Evolutionary conservation across 2,797 vertebrate species (phyloP), one percentile per base, ranked within the genome.

Genomic region (Salarias fasciatus): DNA sequence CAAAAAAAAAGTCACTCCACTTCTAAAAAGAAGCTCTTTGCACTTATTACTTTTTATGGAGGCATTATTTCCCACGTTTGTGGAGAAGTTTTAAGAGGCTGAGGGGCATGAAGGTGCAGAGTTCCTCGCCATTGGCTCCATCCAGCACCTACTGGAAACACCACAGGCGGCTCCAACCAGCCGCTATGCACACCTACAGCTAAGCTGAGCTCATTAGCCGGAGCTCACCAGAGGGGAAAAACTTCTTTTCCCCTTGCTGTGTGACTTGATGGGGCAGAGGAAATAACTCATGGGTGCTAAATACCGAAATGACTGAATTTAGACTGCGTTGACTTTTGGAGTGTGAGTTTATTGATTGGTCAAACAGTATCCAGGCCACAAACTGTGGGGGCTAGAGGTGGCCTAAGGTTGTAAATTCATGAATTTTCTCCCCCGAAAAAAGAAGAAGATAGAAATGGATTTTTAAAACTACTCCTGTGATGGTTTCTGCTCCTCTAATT

Each of bases 151-250:
- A 49, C 49, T 69, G 59, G 53, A 72, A 66, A 66, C 72, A 62
- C 77, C 43, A 54, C 45, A 84, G 59, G 69, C 53, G 67, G 57
- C 64, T 65, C 52, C 58, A 73, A 52, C 60, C 56, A 77, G 65
- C 52, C 48, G 13, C 63, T 31, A 43, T 31, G 56, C 65, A 71
- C 77, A 81, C 74, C 76, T 69, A 61, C 63, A 66, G 82, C 72
- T 54, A 58, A 68, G 74, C 47, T 77, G 60, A 84, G 66, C 86
- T 86, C 82, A 82, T 87, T 86, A 89, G 69, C 64, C 46, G 44
- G 79, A 75, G 67, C 71, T 78, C 80, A 86, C 72, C 70, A 75
- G 72, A 88, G 75, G 55, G 58, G 73, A 70, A 79, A 83, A 77
- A 81, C 59, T 63, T 70, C 67, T 75, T 74, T 66, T 69, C 73